Evolutionary conservation across 30 jellyfish, hydroid and myxozoan genomes (phyloP).

Genomic region (Cassiopea andromeda): DNA sequence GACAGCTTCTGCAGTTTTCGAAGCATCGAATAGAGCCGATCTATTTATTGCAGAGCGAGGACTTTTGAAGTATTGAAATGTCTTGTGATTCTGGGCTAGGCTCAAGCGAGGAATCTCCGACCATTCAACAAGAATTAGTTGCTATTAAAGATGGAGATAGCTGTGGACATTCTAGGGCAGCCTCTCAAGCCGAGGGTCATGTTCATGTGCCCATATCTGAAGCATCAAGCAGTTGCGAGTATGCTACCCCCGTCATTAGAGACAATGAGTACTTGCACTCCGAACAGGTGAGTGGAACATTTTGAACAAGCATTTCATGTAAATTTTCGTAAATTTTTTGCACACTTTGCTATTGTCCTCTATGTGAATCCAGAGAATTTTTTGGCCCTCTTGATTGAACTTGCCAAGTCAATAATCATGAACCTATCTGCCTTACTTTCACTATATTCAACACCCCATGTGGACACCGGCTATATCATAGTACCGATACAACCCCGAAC

Average conservation of each 20-base stretch:
- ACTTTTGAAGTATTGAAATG: background rate
- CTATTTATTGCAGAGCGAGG: background rate
- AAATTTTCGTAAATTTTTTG: background rate
- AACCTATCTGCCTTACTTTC: no score
- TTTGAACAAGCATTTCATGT: background rate
- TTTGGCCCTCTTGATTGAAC: no score
- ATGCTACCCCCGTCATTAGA: slow-evolving; percentile 45
- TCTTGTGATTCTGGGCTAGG: slow-evolving; percentile 52
- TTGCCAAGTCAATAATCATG: no score
- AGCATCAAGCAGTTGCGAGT: background rate
- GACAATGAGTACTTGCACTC: slow-evolving; percentile 10
- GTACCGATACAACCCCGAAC: background rate
- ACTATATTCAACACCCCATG: no score
- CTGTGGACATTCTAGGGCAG: background rate
- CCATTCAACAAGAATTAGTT: background rate
- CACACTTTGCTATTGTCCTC: background rate
- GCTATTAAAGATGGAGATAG: slow-evolving; percentile 2
- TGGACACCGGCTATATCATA: no score
- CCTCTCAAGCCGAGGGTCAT: slow-evolving; percentile 13
- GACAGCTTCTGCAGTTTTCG: background rate
- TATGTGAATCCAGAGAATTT: no score
- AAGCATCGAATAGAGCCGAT: background rate
- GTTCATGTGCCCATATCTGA: slow-evolving; percentile 2
- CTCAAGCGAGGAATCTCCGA: slow-evolving; percentile 31
- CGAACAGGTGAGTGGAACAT: slow-evolving; percentile 29